These are phyloP conservation scores for Hydrozoanthus tunicans DNA, from an alignment of 64 coral and sea anemone genomes.

Conservation along the genomic window DNA sequence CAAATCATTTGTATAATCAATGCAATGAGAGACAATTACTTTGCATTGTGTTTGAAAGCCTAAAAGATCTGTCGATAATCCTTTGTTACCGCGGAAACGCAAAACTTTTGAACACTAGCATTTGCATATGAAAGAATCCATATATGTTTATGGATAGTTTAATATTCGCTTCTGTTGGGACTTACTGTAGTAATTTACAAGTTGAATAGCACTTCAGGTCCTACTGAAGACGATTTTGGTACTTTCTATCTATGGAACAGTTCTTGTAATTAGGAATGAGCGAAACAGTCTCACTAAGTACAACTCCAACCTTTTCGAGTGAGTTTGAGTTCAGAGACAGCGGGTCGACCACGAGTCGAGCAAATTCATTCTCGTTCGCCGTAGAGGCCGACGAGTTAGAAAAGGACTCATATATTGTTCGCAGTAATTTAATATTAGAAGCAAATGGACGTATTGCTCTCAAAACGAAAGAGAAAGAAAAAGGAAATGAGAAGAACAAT, in stretches of 20 bases:
- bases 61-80: not conserved
- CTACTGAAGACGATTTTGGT: not conserved
- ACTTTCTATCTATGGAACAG: not conserved
- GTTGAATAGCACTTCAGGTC: too few species aligned
- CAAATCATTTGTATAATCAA: not conserved
- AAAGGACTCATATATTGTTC: too few species aligned
- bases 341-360: conserved; percentile 3
- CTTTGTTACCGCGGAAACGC: conserved; percentile 15
- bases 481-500: not conserved
- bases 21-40: conserved; percentile 2
- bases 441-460: not conserved
- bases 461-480: not conserved
- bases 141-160: not conserved
- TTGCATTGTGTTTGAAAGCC: not conserved
- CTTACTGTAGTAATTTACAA: not conserved
- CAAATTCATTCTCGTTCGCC: conserved; percentile 13
- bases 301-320: conserved; percentile 39
- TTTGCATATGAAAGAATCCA: conserved; percentile 40
- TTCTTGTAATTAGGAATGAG: not conserved
- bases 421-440: not conserved
- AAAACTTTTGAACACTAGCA: not conserved
- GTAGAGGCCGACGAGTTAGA: conserved; percentile 7
- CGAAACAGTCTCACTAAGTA: conserved; percentile 19
- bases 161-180: not conserved
- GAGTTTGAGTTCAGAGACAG: conserved; percentile 43